Evolutionary conservation across 1,140 invertebrate genomes (phyloP).

Genomic region (Physella acuta): DNA sequence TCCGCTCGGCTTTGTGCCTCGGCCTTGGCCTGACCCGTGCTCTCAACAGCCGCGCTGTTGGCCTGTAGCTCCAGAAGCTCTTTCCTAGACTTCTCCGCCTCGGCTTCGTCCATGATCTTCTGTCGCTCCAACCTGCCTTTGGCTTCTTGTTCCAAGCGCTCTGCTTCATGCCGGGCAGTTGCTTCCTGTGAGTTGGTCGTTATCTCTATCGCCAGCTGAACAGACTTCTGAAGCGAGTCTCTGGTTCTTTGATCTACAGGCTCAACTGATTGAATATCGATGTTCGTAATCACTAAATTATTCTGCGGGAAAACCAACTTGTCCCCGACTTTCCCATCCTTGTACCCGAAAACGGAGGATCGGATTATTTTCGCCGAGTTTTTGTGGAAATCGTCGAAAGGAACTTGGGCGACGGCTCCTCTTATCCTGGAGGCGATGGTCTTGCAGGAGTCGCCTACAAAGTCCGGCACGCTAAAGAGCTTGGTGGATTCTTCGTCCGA

Average conservation of each 20-base stretch:
- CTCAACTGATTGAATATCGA: slow-evolving; percentile 62
- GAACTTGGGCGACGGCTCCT: slow-evolving; percentile 58
- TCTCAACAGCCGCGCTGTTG: slow-evolving; percentile 39
- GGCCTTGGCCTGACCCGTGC: slow-evolving; percentile 59
- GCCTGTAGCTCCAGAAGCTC: slow-evolving; percentile 58
- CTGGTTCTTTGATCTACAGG: slow-evolving; percentile 62
- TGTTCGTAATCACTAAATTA: slow-evolving; percentile 58
- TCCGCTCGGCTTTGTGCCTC: slow-evolving; percentile 60
- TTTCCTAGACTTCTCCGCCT: slow-evolving; percentile 56
- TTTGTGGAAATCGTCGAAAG: slow-evolving; percentile 63
- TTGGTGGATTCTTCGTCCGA: slow-evolving; percentile 45
- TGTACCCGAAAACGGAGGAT: slow-evolving; percentile 59
- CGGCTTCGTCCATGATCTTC: slow-evolving; percentile 59
- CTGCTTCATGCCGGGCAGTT: slow-evolving; percentile 61
- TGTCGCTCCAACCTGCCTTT: slow-evolving; percentile 59
- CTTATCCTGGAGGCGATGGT: slow-evolving; percentile 60
- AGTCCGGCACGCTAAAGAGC: slow-evolving; percentile 62
- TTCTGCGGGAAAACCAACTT: slow-evolving; percentile 58
- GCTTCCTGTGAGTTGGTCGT: slow-evolving; percentile 61
- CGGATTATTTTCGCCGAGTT: slow-evolving; percentile 61
- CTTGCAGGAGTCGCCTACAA: slow-evolving; percentile 62
- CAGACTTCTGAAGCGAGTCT: slow-evolving; percentile 62
- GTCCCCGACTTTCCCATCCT: slow-evolving; percentile 52
- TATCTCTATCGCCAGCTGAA: slow-evolving; percentile 62
- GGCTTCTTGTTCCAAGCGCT: slow-evolving; percentile 62